Evolutionary conservation across 2,797 vertebrate species (phyloP), one percentile per base, ranked within the genome.

Genomic region (Ceyx erithaca): DNA sequence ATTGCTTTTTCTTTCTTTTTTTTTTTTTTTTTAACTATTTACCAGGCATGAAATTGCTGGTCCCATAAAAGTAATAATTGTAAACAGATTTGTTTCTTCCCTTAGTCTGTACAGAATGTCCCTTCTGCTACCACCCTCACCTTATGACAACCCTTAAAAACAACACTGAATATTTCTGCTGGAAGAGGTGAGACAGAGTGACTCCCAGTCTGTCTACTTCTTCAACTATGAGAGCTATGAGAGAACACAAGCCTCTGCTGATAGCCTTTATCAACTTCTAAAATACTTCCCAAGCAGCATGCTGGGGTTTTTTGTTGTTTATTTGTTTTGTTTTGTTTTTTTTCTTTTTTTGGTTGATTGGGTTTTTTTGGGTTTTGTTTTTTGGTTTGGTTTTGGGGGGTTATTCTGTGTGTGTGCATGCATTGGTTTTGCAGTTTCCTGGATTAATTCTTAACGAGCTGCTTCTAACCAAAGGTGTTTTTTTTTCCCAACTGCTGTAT

Each of bases 181-280:
- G 57, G 49, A 54, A 73, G 58, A 45, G 7, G 23, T 94, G 70
- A 88, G 72, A 79, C 58, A 54, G 37, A 35, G 71, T 48, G 45
- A 73, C 72, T 91, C 52, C 61, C 81, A 40, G 69, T 17, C 82
- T 80, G 61, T 68, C 79, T 85, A 4, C 52, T 67, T n/a, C 41
- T 71, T 67, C 85, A 35, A 30, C 68, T 77, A 4, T 28, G 30
- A 66, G n/a, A 62, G 76, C 68, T 73, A 5, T 30, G 26, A 69
- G n/a, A 62, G 82, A 82, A 26, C 52, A 63, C 40, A 80, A 90
- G 12, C 35, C n/a, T 64, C 83, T 83, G 45, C 79, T 89, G 64
- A 91, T 91, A 92, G 68, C 46, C 54, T 87, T 91, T 85, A 71
- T 91, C 77, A 64, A 57, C 23, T 75, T 70, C 21, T 89, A 52